phyloP scores from a whole-genome alignment of 2,113 vertebrate genomes.

The Delphinus delphis region DNA sequence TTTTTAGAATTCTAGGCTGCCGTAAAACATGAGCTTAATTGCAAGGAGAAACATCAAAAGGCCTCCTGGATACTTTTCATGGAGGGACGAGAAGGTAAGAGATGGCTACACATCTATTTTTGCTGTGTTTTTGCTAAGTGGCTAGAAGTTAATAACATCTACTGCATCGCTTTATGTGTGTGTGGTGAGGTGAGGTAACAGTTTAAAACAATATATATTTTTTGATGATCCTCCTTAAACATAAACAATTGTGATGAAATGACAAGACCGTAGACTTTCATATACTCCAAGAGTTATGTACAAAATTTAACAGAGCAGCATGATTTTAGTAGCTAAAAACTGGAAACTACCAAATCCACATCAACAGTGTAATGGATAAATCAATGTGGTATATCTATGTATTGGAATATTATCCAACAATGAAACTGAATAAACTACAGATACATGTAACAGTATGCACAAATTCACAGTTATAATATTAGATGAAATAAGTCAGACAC shows the following conservation, averaged over 20 bases:
- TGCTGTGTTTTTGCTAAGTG: neutral
- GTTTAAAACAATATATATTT: neutral
- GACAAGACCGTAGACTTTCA: neutral
- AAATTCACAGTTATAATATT: neutral
- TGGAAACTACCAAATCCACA: neutral
- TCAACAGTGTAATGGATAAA: neutral
- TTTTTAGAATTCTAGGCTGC: neutral
- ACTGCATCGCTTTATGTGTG: neutral
- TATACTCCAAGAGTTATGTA: neutral
- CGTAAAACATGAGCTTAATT: neutral
- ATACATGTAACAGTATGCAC: neutral
- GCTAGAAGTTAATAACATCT: neutral
- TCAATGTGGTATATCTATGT: neutral
- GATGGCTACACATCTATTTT: neutral
- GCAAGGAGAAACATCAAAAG: neutral
- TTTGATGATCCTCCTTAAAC: neutral
- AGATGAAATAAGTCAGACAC: neutral
- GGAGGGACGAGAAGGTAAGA: neutral
- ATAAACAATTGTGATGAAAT: neutral
- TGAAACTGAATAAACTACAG: neutral
- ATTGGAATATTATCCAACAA: neutral
- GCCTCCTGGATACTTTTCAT: neutral
- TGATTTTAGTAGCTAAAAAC: neutral
- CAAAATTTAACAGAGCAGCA: neutral
- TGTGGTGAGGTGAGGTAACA: neutral